Base-by-base conservation (phyloP, 2,113 vertebrate species). In the Anseranas semipalmata region DNA sequence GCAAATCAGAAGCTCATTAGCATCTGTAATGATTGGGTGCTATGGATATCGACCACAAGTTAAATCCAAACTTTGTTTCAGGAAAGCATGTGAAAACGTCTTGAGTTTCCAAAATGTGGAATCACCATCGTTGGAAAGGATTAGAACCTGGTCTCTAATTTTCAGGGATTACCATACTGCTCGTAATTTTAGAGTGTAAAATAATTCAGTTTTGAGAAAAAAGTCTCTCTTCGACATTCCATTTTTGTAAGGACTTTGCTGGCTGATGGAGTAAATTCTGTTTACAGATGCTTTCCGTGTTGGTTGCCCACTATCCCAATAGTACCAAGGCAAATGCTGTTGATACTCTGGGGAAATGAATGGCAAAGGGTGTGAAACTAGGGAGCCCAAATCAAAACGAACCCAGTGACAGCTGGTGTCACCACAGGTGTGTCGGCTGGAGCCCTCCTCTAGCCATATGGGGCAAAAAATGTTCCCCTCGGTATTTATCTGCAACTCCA, bases 391-490 rank as follows among this genome's bases (percentile, higher is more conserved):
- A 10, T 20, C 52, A 30, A 19, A 65, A 15, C 0, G 2, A 62
- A n/a, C 9, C 12, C 24, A 19, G 37, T 8, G 24, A 56, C 56
- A 68, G 55, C 58, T 59, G 46, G 15, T 41, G 16, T n/a, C 7
- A 1, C 30, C 35, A n/a, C 32, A 13, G 16, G 32, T 1, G 0
- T 45, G 15, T 39, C 0, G 14, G 21, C 43, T 41, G 28, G 59
- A 77, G 30, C 28, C 21, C 33, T 30, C 33, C 32, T 68, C 28
- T 32, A 27, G 39, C 55, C 37, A 3, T 14, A 12, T 3, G 13
- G 48, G 35, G 12, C 2, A 3, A 39, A 19, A 60, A 62, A 35
- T 41, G 45, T 59, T 56, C 9, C 53, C 67, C 35, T 52, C 20
- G 0, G 2, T 27, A 3, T 70, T 58, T 37, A 12, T 46, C 17